Evolutionary conservation across 2,797 vertebrate genomes (phyloP).

Genomic region (Clarias fuscus): DNA sequence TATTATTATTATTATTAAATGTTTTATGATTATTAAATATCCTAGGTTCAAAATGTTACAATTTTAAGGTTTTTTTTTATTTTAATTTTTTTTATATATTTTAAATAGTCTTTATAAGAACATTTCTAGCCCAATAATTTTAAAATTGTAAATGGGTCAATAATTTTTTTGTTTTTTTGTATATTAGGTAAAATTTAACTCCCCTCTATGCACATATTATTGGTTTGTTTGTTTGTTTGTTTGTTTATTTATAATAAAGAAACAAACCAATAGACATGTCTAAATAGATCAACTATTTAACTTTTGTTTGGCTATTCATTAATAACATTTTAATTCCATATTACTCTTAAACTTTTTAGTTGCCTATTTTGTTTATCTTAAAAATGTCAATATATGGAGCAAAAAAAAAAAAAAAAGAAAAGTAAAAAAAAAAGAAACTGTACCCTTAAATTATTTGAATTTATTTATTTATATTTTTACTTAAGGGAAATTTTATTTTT

Average conservation of each 20-base stretch:
- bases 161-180: too few species aligned
- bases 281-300: background rate
- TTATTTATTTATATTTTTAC: background rate
- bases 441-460: background rate
- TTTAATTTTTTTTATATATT: background rate
- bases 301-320: background rate
- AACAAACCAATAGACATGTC: background rate
- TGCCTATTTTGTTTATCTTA: background rate
- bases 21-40: background rate
- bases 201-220: too few species aligned
- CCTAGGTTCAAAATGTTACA: background rate
- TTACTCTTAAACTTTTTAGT: background rate
- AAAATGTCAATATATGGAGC: background rate
- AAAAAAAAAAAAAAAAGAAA: background rate
- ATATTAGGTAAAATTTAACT: too few species aligned
- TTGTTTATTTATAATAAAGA: too few species aligned
- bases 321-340: background rate
- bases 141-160: too few species aligned
- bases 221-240: background rate
- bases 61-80: background rate
- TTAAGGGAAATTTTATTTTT: too few species aligned
- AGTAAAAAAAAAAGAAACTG: background rate
- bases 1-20: too few species aligned
- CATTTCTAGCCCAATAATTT: too few species aligned
- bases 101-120: too few species aligned